Percentiles rank a stretch among this genome's conserved stretches.
Conservation (phyloP, 2,113 vertebrate species). For the Fulmarus glacialis region DNA sequence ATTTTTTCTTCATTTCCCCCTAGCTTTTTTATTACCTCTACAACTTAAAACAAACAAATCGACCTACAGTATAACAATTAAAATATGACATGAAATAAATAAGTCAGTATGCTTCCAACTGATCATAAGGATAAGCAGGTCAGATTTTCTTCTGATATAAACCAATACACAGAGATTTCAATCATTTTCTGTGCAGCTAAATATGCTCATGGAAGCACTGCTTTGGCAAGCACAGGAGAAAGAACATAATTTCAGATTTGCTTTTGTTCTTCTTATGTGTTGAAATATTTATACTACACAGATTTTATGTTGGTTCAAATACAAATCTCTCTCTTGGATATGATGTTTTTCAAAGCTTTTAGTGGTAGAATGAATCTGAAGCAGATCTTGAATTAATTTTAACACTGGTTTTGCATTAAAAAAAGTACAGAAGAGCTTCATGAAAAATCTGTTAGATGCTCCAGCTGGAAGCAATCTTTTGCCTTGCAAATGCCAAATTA, state of each 20-base stretch:
- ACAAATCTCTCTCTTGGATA: background rate
- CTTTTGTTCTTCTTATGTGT: background rate
- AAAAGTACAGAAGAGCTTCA: background rate
- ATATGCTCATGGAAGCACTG: background rate
- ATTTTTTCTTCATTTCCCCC: background rate
- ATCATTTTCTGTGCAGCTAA: background rate
- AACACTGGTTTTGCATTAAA: slow-evolving; percentile 4
- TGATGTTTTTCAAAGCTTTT: slow-evolving; percentile 12
- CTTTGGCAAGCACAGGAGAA: background rate
- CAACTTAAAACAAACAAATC: background rate
- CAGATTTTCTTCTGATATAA: background rate
- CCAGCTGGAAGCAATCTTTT: background rate
- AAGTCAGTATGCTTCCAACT: background rate
- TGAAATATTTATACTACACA: slow-evolving; percentile 48
- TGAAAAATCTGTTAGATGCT: slow-evolving; percentile 22
- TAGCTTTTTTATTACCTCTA: background rate
- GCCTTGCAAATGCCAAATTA: background rate
- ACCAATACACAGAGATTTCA: background rate
- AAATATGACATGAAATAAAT: background rate
- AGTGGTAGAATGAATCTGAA: background rate
- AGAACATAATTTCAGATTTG: background rate
- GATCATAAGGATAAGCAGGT: background rate
- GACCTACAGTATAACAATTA: background rate
- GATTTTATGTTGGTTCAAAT: slow-evolving; percentile 12
- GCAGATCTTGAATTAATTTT: slow-evolving; percentile 35